Evolutionary conservation across 2,797 vertebrate genomes (phyloP), one percentile per base, ranked within the genome.

Genomic region (Thaleichthys pacificus): DNA sequence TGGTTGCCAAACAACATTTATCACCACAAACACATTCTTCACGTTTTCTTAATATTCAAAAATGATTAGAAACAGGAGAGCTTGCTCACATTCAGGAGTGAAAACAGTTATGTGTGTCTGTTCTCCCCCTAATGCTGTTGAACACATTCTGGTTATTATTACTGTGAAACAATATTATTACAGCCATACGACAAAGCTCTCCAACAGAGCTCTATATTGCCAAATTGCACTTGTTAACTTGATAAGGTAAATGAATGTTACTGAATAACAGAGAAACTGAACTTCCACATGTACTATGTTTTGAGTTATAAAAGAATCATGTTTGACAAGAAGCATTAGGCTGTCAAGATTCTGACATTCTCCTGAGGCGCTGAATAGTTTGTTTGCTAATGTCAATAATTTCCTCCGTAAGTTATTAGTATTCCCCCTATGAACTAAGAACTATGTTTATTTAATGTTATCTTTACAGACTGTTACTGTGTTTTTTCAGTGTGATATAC

Each of bases 301-400:
- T 17, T 56, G 51, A 17, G 51, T 56, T 56, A 8, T 56, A 61
- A 9, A 49, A 22, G 66, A 49, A 61, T 72, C 47, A 67, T 35
- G 9, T 47, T 67, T 77, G 65, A 74, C 62, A 77, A 75, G 61
- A 75, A 60, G 42, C 65, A 77, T 54, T 47, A 70, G 60, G 38
- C 61, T 73, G 49, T 69, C 68, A 63, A 28, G 57, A 15, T 62
- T 22, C 69, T 76, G 67, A 61, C 71, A 61, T 60, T n/a, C 21
- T 66, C 61, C 54, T 51, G 28, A 69, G 14, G 32, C 17, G 42
- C 73, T 70, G 66, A 49, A 58, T 72, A 57, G 76, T 76, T 62
- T 75, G 54, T 66, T 68, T 47, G 22, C 63, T 63, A 65, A 72
- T 72, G 58, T 64, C 69, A 71, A 71, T 77, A 28, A 58, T 62